These are phyloP conservation scores for Theodoxus fluviatilis DNA, from an alignment of 2,888 invertebrate species.

Conservation along the genomic window DNA sequence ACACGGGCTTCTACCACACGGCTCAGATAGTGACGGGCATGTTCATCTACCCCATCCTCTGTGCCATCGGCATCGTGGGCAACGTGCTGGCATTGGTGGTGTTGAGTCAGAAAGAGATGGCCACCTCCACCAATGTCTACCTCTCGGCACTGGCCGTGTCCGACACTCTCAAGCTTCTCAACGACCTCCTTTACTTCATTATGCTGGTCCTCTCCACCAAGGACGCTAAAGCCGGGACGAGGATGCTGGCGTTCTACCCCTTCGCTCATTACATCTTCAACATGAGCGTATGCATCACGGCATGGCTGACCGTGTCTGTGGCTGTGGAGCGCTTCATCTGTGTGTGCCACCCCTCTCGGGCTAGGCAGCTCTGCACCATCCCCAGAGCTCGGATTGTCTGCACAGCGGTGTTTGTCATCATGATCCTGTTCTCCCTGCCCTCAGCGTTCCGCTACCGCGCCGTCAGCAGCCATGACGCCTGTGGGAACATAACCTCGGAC, in stretches of 20 bases:
- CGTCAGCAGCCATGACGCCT: slow-evolving; percentile 39
- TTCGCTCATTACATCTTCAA: slow-evolving; percentile 60
- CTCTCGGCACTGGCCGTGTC: slow-evolving; percentile 57
- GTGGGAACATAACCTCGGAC: slow-evolving; percentile 41
- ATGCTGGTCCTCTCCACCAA: slow-evolving; percentile 45
- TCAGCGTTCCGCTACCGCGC: slow-evolving; percentile 56
- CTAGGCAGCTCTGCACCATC: slow-evolving; percentile 47
- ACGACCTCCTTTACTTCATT: slow-evolving; percentile 57
- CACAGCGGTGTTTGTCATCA: slow-evolving; percentile 51
- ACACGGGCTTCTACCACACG: slow-evolving; percentile 48
- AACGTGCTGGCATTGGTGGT: slow-evolving; percentile 55
- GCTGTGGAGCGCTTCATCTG: slow-evolving; percentile 59
- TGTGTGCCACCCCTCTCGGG: slow-evolving; percentile 56
- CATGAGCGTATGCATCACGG: slow-evolving; percentile 53
- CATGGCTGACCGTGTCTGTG: slow-evolving; percentile 61
- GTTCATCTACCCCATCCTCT: slow-evolving; percentile 54
- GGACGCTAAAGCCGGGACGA: slow-evolving; percentile 38
- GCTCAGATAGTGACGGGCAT: slow-evolving; percentile 55
- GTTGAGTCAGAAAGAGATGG: slow-evolving; percentile 49
- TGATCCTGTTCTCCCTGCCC: slow-evolving; percentile 57
- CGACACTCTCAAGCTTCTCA: slow-evolving; percentile 56
- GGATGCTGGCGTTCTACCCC: slow-evolving; percentile 53
- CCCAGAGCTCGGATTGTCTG: slow-evolving; percentile 50
- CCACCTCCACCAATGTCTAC: slow-evolving; percentile 58
- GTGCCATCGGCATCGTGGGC: slow-evolving; percentile 51